Evolutionary conservation across 2,888 invertebrate species (phyloP), one percentile per base, ranked within the genome.

Genomic region (Rhodophaea formosa): DNA sequence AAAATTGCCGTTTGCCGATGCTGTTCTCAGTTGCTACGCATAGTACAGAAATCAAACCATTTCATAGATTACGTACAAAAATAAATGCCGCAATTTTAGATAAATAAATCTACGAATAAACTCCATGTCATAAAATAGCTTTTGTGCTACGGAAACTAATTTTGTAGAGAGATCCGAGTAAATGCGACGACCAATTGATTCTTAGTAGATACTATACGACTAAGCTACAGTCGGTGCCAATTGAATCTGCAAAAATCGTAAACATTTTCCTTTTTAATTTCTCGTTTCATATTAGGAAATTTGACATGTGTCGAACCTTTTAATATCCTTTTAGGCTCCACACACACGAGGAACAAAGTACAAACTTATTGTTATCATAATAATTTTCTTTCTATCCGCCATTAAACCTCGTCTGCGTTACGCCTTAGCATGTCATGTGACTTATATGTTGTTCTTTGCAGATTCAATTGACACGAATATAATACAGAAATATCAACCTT

Each of bases 401-500:
- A n/a, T n/a, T n/a, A n/a, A n/a, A n/a, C n/a, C n/a, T n/a, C n/a
- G n/a, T n/a, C n/a, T n/a, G n/a, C n/a, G n/a, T n/a, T n/a, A n/a
- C n/a, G n/a, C n/a, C n/a, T n/a, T n/a, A n/a, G n/a, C n/a, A n/a
- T n/a, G n/a, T n/a, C n/a, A n/a, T n/a, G n/a, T n/a, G n/a, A n/a
- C n/a, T n/a, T n/a, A n/a, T n/a, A 3, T 39, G 5, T 12, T 39
- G 10, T 39, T 32, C 30, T 49, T 51, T 51, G 16, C 35, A 51
- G 17, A 39, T 51, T 51, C 35, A 51, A 17, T 12, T 16, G 16
- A 29, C 1, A 43, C 8, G 29, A 30, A 54, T 6, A 32, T 63
- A 64, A 58, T 49, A 51, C 32, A 58, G 59, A 58, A 70, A 62
- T 66, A 62, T 68, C 51, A 62, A 64, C 61, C 65, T 63, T 69